These are phyloP conservation scores for Diarsia brunnea DNA, from an alignment of 2,888 invertebrate species.

Conservation along the genomic window DNA sequence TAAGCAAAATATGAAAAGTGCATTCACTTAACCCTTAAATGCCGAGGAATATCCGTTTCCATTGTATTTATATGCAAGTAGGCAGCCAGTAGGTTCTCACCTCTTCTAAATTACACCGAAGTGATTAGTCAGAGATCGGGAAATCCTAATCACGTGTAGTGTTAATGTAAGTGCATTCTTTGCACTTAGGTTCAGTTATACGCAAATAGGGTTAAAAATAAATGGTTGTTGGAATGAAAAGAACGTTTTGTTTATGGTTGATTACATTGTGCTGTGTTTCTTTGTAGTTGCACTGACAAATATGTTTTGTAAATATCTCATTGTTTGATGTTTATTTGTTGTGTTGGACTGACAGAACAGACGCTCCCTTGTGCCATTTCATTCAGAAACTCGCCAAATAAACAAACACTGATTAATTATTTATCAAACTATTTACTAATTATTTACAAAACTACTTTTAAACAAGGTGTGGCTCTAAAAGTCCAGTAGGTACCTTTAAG, in stretches of 20 bases:
- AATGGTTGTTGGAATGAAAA: constrained; percentile 11
- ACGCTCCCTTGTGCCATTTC: not conserved
- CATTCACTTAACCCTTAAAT: constrained; percentile 31
- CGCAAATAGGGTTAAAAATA: constrained; percentile 54
- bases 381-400: not conserved
- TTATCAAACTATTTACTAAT: not conserved
- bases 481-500: not conserved
- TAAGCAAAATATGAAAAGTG: constrained; percentile 39
- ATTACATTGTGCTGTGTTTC: not conserved
- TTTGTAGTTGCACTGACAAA: not conserved
- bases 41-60: constrained; percentile 52
- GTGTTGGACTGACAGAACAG: not conserved
- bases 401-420: constrained; percentile 1
- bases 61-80: constrained; percentile 49
- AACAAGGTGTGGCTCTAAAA: not conserved
- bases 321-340: not conserved
- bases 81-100: constrained; percentile 11
- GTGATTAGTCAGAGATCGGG: constrained; percentile 55
- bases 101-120: constrained; percentile 52
- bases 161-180: constrained; percentile 59
- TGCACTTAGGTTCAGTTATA: constrained; percentile 48
- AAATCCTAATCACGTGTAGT: constrained; percentile 56
- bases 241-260: constrained; percentile 1
- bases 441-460: not conserved
- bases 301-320: constrained; percentile 1